Base-by-base conservation (phyloP, 2,888 invertebrate genomes). In the Yponomeuta sedellus region DNA sequence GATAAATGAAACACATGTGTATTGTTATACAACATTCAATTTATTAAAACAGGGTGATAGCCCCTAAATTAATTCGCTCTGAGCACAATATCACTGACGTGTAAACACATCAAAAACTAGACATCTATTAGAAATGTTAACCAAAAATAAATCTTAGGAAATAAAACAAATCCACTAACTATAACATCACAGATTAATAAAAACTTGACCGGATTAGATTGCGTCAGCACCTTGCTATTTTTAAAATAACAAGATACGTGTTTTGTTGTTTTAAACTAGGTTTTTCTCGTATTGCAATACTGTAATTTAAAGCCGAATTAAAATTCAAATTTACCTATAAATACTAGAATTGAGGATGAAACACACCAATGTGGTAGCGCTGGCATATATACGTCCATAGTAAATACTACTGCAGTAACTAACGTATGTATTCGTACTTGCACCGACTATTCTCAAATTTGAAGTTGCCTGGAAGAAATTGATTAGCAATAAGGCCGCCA, bases 61-160 rank as follows among this genome's bases (percentile, higher is more conserved):
- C 80, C 81, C 76, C 72, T 73, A 77, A 75, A 52, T 16, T 75
- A 80, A 19, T 56, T 78, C 75, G 75, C 77, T 82, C 81, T 87
- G 86, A 87, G 86, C 85, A 85, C 80, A 83, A 78, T 83, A 86
- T 86, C 85, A 86, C 84, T 78, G 80, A 83, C 77, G 82, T 79
- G 79, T 75, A 66, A 71, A 78, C 79, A 80, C 82, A 78, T 79
- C 79, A 71, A 71, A 77, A 68, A 73, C 67, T 72, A 73, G 69
- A 66, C 67, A 69, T 71, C 70, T 73, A 40, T 69, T 72, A 77
- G 75, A 73, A 75, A 76, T 76, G 72, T 74, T 73, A 76, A 75
- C 70, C 73, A 72, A 76, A 52, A 75, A 75, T 64, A 64, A 64
- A 64, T 59, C 58, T 19, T 59, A 65, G 12, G 22, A 59, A 59